Base-by-base conservation (phyloP, 2,797 vertebrate species). In the Parauchenoglanis punctatus region DNA sequence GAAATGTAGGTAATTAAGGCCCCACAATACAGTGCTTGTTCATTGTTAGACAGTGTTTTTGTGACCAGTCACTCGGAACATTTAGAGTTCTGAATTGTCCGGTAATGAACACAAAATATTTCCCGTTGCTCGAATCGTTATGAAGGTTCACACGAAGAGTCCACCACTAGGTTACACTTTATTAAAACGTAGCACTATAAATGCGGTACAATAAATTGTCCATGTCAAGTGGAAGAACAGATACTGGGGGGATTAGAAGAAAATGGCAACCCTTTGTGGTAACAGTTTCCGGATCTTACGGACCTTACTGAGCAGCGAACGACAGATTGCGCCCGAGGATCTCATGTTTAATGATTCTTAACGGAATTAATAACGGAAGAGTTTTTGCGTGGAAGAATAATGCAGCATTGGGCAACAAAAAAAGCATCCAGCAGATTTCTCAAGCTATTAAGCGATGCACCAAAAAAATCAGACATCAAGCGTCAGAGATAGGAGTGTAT, bases 301-400 rank as follows among this genome's bases (percentile, higher is more conserved):
- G 59, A 63, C 25, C 17, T 81, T 63, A 81, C 59, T 20, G 80
- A 49, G 59, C 59, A 65, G 25, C 2, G 40, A 81, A n/a, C 80
- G 25, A 81, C 59, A 65, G 59, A 81, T 25, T 81, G 78, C 35
- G 58, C 63, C 49, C 7, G 83, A 84, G 49, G 67, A 73, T 73
- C 7, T n/a, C 6, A n/a, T 61, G 68, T 70, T 54, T 84, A 73
- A 59, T 72, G 68, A 25, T 59, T 84, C 83, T 73, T 73, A 75
- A 61, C 56, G 25, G 10, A 63, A 81, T 81, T 49, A 81, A 65
- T 73, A 58, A 72, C 17, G 13, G n/a, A 54, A n/a, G 59, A 63
- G 11, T 10, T 7, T 46, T 46, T n/a, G 58, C 13, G 80, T 81
- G 59, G 76, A 58, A 78, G 54, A 56, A 58, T 78, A 35, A 78